Evolutionary conservation across 2,888 invertebrate genomes (phyloP), one percentile per base, ranked within the genome.

Genomic region (Mamestra brassicae): DNA sequence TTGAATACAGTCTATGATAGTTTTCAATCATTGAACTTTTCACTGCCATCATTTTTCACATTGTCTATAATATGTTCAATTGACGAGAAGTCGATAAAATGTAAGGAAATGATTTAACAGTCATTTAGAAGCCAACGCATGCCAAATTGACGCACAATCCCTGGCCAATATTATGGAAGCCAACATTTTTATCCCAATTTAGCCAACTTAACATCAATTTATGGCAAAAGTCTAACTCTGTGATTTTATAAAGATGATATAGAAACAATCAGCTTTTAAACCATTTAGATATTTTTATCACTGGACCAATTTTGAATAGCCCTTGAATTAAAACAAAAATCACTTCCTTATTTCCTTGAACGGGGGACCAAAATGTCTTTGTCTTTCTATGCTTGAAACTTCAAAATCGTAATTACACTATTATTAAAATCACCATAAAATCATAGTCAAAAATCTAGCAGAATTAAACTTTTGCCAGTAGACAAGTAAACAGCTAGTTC

Each of bases 131-230:
- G 89, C 91, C 91, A 91, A 91, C 84, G 89, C 88, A 90, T 90
- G 92, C 92, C 92, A 92, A 92, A 92, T 76, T 77, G 69, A 85
- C 85, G 89, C 90, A 88, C 89, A 89, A 88, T 76, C 54, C 76
- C 76, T 72, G 73, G 75, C 76, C 77, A 76, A 79, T 67, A 17
- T 76, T 47, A 64, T n/a, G 50, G 72, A 76, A 81, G 77, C 71
- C 77, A 85, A 79, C 55, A 71, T 45, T 74, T 76, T 69, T 47
- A 69, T 52, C 42, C 83, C 71, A 82, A 62, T 77, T 72, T 76
- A 76, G 68, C 68, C 69, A 74, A 81, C 66, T 42, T 68, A 62
- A 68, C 38, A 17, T 57, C 52, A 52, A 34, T 15, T 60, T 60
- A 11, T 71, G 36, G n/a, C 0, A 0, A 0, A 57, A 68, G 67